Percentiles rank a stretch among this genome's conserved stretches.
Conservation (phyloP, 2,888 invertebrate species). For the Hydriomena furcata region DNA sequence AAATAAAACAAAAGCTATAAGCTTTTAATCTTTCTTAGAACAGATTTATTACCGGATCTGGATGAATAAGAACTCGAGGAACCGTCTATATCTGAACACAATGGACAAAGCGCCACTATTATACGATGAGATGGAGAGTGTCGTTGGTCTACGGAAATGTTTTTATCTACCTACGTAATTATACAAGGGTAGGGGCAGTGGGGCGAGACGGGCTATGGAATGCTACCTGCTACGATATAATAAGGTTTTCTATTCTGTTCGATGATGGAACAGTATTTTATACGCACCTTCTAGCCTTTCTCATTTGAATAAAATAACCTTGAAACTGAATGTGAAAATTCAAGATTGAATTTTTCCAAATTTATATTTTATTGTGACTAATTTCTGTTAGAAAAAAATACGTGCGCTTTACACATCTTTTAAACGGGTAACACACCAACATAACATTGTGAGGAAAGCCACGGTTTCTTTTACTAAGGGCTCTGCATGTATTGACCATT, state of each 20-base stretch:
- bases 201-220: slow-evolving; percentile 47
- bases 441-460: too few species aligned
- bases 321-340: too few species aligned
- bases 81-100: slow-evolving; percentile 27
- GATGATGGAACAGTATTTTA: slow-evolving; percentile 5
- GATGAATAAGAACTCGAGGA: slow-evolving; percentile 20
- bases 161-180: slow-evolving; percentile 59
- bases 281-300: too few species aligned
- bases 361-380: too few species aligned
- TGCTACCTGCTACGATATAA: slow-evolving; percentile 54
- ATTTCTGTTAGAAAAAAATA: too few species aligned
- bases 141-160: slow-evolving; percentile 50
- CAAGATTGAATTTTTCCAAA: too few species aligned
- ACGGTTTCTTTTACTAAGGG: too few species aligned
- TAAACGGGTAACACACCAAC: too few species aligned
- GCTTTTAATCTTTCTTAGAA: slow-evolving; percentile 24
- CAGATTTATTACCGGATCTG: slow-evolving; percentile 23
- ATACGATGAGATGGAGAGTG: slow-evolving; percentile 46
- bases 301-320: too few species aligned
- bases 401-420: too few species aligned
- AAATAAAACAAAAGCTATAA: neutral
- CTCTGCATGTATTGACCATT: too few species aligned
- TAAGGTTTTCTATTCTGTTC: slow-evolving; percentile 38
- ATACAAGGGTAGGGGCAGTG: slow-evolving; percentile 37
- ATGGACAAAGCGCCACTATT: slow-evolving; percentile 44